Evolutionary conservation across 2,888 invertebrate species (phyloP), one percentile per base, ranked within the genome.

Genomic region (Leptura quadrifasciata): DNA sequence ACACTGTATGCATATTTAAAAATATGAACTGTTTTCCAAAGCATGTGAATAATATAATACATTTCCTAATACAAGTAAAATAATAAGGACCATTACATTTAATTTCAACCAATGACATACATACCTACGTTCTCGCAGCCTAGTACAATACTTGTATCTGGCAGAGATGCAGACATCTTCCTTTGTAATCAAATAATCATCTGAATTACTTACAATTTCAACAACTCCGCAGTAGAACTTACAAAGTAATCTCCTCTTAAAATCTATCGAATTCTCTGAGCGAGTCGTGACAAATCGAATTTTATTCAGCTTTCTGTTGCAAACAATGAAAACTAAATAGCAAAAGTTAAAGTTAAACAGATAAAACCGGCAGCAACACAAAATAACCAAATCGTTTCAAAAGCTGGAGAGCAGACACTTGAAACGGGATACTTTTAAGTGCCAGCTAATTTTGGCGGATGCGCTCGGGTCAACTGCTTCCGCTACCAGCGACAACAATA

Each of bases 361-460:
- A 47, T 47, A 47, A 47, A 47, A 47, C 47, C 47, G 15, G n/a
- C 47, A 47, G 47, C 47, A 47, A n/a, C 47, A 57, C 57, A 57
- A 20, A 57, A 57, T 57, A 57, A 57, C 57, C 21, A 12, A 57
- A 57, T 20, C 57, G 20, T 10, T 1, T 21, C 61, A 27, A 10
- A 3, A 17, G 61, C 61, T 31, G 18, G 35, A 35, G 61, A 31
- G 35, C 35, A 61, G 27, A 64, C 39, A 17, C 35, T 35, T 64
- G 39, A 64, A 64, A 39, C 18, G 63, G 39, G 39, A 35, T 20
- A 64, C 63, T 64, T 63, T 64, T 73, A 72, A 69, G 70, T 67
- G 76, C 17, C 73, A 71, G 74, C 74, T 72, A 79, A 79, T 79
- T 77, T 67, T 76, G 76, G 77, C 67, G 76, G 72, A 77, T 74